Conservation (phyloP, 2,888 invertebrate species). For the Dasysyrphus tricinctus region DNA sequence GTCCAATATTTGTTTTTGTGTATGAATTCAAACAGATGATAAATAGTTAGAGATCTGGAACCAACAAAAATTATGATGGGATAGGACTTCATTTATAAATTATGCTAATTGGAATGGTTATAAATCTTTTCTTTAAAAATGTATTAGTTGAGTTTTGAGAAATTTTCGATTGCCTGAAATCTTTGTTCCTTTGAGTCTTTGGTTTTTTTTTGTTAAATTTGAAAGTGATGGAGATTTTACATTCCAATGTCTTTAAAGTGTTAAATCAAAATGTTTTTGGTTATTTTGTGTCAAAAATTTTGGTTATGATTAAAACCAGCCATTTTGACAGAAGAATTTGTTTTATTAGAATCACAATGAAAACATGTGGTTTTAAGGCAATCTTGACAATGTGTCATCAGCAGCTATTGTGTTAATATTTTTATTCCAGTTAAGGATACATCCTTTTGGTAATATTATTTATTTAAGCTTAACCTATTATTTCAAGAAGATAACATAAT, state of each 20-base stretch:
- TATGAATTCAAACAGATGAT: conserved; percentile 62
- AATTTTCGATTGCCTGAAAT: neutral
- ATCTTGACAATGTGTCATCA: too few species aligned
- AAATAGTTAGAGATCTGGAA: conserved; percentile 66
- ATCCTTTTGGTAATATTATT: too few species aligned
- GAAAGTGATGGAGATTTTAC: neutral
- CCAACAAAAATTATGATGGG: conserved; percentile 23
- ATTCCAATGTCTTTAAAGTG: conserved; percentile 8
- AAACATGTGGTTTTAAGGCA: too few species aligned
- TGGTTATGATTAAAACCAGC: too few species aligned
- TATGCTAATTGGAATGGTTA: conserved; percentile 61
- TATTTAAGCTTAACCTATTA: neutral
- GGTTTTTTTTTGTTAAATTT: neutral
- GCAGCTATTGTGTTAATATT: too few species aligned
- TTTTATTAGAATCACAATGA: neutral
- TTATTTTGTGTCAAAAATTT: conserved; percentile 3
- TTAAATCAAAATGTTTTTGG: conserved; percentile 11
- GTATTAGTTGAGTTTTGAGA: neutral
- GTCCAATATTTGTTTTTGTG: conserved; percentile 52
- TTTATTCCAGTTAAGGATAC: too few species aligned
- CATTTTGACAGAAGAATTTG: neutral
- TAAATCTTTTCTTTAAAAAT: conserved; percentile 35
- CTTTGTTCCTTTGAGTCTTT: neutral
- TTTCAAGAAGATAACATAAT: neutral
- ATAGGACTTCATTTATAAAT: conserved; percentile 69